These are phyloP conservation scores for Eutrigla gurnardus DNA, from an alignment of 2,797 vertebrate genomes.

Conservation along the genomic window DNA sequence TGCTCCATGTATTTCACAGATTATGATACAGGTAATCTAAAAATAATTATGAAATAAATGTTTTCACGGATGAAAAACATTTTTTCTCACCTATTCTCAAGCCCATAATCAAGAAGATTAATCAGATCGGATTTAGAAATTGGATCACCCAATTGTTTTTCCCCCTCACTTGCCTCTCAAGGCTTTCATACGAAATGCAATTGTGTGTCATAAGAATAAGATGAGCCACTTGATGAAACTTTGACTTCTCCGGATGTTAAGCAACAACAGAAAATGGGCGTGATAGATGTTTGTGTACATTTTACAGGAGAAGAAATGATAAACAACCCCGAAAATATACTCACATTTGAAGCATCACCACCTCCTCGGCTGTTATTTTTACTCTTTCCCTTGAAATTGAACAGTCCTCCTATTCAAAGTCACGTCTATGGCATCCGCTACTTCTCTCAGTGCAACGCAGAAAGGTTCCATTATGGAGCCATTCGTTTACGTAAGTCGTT, in stretches of 20 bases:
- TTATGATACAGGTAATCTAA: no score
- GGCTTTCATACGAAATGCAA: neutral
- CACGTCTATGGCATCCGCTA: slow-evolving; percentile 38
- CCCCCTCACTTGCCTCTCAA: neutral
- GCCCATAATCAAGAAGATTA: no score
- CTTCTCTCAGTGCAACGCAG: slow-evolving; percentile 7
- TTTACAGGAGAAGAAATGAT: slow-evolving; percentile 37
- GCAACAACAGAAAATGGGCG: slow-evolving; percentile 1
- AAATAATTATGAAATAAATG: no score
- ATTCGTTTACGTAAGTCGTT: slow-evolving; percentile 70
- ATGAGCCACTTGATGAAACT: slow-evolving; percentile 9
- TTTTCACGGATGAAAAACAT: neutral
- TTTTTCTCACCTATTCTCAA: no score
- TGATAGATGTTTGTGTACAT: slow-evolving; percentile 14
- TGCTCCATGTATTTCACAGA: neutral
- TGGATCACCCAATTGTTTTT: neutral
- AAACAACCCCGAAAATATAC: slow-evolving; percentile 45
- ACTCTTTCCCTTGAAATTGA: slow-evolving; percentile 49
- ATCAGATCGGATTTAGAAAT: neutral
- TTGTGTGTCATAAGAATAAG: slow-evolving; percentile 1
- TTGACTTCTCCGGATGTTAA: neutral
- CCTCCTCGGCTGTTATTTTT: slow-evolving; percentile 44
- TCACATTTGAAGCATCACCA: slow-evolving; percentile 27
- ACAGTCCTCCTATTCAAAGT: slow-evolving; percentile 57
- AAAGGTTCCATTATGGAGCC: slow-evolving; percentile 52